Evolutionary conservation across 2,888 invertebrate species (phyloP), one percentile per base, ranked within the genome.

Genomic region (Drosophila siamana): DNA sequence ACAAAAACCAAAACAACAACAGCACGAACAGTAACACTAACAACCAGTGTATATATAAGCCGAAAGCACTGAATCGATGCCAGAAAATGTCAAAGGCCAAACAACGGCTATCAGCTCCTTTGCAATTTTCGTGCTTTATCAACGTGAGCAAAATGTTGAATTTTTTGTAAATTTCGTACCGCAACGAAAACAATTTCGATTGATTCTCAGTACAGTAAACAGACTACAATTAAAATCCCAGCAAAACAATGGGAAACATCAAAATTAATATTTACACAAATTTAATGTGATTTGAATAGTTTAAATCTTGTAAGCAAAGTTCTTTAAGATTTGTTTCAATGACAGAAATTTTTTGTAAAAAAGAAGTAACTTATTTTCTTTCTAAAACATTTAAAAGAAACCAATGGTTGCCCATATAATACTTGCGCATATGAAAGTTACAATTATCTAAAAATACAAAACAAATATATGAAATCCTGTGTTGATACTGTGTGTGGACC

Each of bases 61-160:
- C 46, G 41, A 41, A 11, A 28, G 38, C 38, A 24, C 51, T 40
- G 38, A 57, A 36, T 64, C 52, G 56, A 62, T 61, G 69, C 38
- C 54, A 50, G 44, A 40, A 67, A 64, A 54, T 72, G 74, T 75
- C 74, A 73, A 69, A 75, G 69, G 74, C 48, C 73, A 72, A 52
- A 55, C 60, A 59, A 38, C 26, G 47, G 56, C 64, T 65, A 69
- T 73, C 73, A 78, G 41, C 64, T 59, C 51, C 44, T 69, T 65
- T n/a, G 62, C 62, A 50, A 28, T 50, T 67, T 68, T 57, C 60
- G 78, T 73, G 75, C 75, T 59, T 70, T 75, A 74, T 74, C 73
- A 69, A 55, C 60, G 38, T 41, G 56, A 60, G 55, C 55, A 19
- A 73, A 74, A 60, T 64, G 64, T 60, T 69, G 60, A 60, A 46